Evolutionary conservation across 2,113 vertebrate genomes (phyloP), one percentile per base, ranked within the genome.

Genomic region (Dendropsophus ebraccatus): DNA sequence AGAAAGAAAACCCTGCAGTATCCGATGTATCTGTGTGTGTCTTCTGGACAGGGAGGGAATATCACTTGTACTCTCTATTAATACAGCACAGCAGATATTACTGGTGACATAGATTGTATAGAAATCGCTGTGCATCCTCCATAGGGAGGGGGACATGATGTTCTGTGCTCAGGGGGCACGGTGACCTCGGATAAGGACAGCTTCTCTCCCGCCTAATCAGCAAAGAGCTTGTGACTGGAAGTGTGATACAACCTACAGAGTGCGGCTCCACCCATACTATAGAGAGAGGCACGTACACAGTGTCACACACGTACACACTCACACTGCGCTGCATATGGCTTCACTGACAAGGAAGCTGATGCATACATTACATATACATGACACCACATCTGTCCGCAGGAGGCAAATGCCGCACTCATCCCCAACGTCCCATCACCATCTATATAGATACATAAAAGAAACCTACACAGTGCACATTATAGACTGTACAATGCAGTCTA

Each of bases 121-220:
- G n/a, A n/a, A n/a, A n/a, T n/a, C n/a, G n/a, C n/a, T n/a, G n/a
- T n/a, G n/a, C n/a, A n/a, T n/a, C n/a, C n/a, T n/a, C n/a, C n/a
- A n/a, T n/a, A n/a, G n/a, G n/a, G n/a, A n/a, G n/a, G n/a, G n/a
- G n/a, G n/a, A n/a, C n/a, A n/a, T n/a, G n/a, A n/a, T n/a, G n/a
- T n/a, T n/a, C n/a, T n/a, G n/a, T n/a, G n/a, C n/a, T n/a, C n/a
- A 52, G 54, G 74, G 84, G 84, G 49, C 23, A 35, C 23, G 13
- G n/a, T 81, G 85, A 86, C 65, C 85, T 73, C 85, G 11, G 84
- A 81, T 86, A 74, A 81, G 65, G 85, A 81, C 54, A 81, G 85
- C 60, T 86, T 81, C 77, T 65, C 69, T 49, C 16, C 47, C 32
- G 75, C 60, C 28, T 86, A 80, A 80, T 85, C 75, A 86, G 49